Evolutionary conservation across 1,140 invertebrate genomes (phyloP), one percentile per base, ranked within the genome.

Genomic region (Gonioctena quinquepunctata): DNA sequence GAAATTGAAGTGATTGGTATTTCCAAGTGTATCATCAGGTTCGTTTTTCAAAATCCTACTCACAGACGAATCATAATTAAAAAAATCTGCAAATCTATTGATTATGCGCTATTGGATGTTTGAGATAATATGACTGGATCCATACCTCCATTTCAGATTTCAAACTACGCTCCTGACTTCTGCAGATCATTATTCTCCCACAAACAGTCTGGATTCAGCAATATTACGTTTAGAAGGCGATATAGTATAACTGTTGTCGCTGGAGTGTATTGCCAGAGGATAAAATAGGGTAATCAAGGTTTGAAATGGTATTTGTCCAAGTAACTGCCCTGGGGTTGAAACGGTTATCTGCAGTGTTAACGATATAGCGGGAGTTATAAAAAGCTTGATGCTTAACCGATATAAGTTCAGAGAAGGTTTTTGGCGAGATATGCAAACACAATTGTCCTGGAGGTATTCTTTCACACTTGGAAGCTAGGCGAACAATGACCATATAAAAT

Each of bases 181-280:
- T 33, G 28, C n/a, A 7, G 28, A 33, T 11, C n/a, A 13, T 33
- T 33, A 33, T 33, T 3, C 0, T 33, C n/a, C 28, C 28, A 33
- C 8, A 33, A 11, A 13, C 8, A 11, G 28, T 13, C 28, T 33
- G 50, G 3, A 22, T 54, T 8, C 21, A 11, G 16, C 21, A 54
- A 54, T 54, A 54, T 54, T 54, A 16, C 11, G 2, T 54, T 54
- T 33, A 13, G 28, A 13, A 33, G n/a, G 28, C 50, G 50, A 60
- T 68, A 68, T 68, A 60, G 56, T 68, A 68, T 68, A 68, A 57
- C 59, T 69, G 50, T 69, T 69, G 68, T 64, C 8, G n/a, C 28
- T 59, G 54, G 0, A 59, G 61, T 52, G 19, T 59, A 63, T 64
- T 64, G 68, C 59, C 48, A 27, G n/a, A 59, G 60, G 68, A 23